Percentiles rank a stretch among this genome's conserved stretches.
Evolutionary conservation across 2,113 vertebrate genomes (phyloP).

Genomic region (Pteropus alecto): DNA sequence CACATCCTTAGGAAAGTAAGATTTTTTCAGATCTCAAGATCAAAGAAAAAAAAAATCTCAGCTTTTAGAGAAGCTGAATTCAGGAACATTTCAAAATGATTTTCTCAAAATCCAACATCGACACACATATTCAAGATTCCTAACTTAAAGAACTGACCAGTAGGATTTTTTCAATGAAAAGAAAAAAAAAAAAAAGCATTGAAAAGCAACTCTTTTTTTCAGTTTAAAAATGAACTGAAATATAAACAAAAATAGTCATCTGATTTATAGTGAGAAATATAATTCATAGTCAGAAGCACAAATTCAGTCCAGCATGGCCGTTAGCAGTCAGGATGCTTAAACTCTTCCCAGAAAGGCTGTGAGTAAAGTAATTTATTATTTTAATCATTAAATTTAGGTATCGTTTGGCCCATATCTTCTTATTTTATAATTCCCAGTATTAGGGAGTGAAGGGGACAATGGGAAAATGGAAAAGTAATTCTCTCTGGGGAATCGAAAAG

Average conservation of each 20-base stretch:
- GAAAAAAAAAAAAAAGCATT: not conserved
- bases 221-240: slow-evolving; percentile 28
- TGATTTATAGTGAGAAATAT: not conserved
- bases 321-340: not conserved
- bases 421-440: not conserved
- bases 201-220: not conserved
- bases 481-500: not conserved
- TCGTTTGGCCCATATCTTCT: not conserved
- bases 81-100: slow-evolving; percentile 29
- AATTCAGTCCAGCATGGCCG: not conserved
- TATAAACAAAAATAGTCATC: not conserved
- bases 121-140: not conserved
- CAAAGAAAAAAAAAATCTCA: slow-evolving; percentile 25
- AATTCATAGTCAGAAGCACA: slow-evolving; percentile 40
- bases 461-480: not conserved
- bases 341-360: not conserved
- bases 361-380: not conserved
- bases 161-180: not conserved
- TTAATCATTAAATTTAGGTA: not conserved
- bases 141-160: slow-evolving; percentile 3
- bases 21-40: not conserved
- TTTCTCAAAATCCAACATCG: slow-evolving; percentile 14
- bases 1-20: slow-evolving; percentile 38
- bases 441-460: not conserved
- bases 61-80: not conserved